A percentile compares a stretch with the other conserved stretches of the same genome.
Evolutionary conservation across 2,113 vertebrate genomes (phyloP).

Genomic region (Amblyornis subalaris): DNA sequence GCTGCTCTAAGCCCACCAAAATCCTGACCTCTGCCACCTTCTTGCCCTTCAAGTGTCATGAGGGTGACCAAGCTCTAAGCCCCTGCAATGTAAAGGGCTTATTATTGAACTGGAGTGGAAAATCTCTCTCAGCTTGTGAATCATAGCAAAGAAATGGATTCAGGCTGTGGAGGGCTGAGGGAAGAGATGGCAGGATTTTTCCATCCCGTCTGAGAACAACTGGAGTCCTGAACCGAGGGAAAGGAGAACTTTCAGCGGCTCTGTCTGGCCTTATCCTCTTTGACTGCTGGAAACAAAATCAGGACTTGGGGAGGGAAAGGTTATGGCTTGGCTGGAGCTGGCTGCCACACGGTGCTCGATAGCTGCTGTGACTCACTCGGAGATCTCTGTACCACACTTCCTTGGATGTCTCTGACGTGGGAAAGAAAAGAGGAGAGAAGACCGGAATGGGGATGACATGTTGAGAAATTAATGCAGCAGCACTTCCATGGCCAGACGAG

Average conservation of each 20-base stretch:
- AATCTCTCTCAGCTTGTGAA: constrained; percentile 70
- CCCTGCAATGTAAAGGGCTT: background rate
- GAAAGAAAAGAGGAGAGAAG: background rate
- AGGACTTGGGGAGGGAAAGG: background rate
- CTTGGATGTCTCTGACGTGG: background rate
- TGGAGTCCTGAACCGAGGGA: background rate
- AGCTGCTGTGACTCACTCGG: constrained; percentile 31
- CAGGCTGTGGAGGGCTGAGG: constrained; percentile 46
- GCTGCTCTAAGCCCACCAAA: background rate
- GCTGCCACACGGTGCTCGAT: background rate
- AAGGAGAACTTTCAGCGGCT: constrained; percentile 15
- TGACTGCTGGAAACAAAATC: constrained; percentile 25
- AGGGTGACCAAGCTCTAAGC: background rate
- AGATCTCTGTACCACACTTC: background rate
- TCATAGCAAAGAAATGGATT: constrained; percentile 60
- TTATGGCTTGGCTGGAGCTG: background rate
- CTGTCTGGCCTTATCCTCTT: background rate
- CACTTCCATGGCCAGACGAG: background rate
- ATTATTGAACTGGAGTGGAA: constrained; percentile 68
- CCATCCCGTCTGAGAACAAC: constrained; percentile 56
- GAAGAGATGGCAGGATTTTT: constrained; percentile 63
- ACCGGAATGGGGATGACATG: background rate
- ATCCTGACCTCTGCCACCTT: background rate
- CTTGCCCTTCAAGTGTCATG: background rate
- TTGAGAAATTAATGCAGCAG: constrained; percentile 26